phyloP scores from a whole-genome alignment of 1,140 invertebrate genomes.

The Aphelinus atriplicis region DNA sequence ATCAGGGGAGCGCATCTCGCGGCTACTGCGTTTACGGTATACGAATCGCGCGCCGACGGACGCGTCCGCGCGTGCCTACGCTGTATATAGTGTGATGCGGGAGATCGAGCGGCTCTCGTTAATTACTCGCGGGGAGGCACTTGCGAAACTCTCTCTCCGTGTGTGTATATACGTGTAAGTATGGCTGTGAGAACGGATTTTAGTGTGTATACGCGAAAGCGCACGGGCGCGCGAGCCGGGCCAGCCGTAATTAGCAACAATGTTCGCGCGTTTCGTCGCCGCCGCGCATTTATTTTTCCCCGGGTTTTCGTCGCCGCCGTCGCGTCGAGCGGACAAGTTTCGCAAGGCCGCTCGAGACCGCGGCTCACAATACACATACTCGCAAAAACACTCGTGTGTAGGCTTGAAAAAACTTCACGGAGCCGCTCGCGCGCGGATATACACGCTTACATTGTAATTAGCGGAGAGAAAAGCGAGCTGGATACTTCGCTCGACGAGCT shows the following conservation, averaged over 20 bases:
- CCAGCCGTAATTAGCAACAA: constrained; percentile 20
- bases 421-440: neutral
- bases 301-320: neutral
- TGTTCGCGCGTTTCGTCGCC: constrained; percentile 6
- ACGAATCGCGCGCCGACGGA: neutral
- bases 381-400: neutral
- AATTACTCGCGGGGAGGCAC: constrained; percentile 26
- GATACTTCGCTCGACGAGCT: neutral
- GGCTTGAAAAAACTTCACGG: neutral
- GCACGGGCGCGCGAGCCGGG: neutral
- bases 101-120: constrained; percentile 7
- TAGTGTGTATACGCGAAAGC: neutral
- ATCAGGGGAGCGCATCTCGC: constrained; percentile 55
- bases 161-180: neutral
- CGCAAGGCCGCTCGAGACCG: no score
- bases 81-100: no score
- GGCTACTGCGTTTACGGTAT: neutral
- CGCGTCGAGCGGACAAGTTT: no score
- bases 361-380: neutral
- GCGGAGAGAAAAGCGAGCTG: neutral
- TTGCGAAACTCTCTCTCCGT: neutral
- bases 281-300: neutral
- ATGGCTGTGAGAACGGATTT: constrained; percentile 28
- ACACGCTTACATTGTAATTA: constrained; percentile 17
- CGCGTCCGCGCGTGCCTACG: neutral